These are phyloP conservation scores for Diachasma alloeum DNA, from an alignment of 1,140 invertebrate species.

Conservation along the genomic window DNA sequence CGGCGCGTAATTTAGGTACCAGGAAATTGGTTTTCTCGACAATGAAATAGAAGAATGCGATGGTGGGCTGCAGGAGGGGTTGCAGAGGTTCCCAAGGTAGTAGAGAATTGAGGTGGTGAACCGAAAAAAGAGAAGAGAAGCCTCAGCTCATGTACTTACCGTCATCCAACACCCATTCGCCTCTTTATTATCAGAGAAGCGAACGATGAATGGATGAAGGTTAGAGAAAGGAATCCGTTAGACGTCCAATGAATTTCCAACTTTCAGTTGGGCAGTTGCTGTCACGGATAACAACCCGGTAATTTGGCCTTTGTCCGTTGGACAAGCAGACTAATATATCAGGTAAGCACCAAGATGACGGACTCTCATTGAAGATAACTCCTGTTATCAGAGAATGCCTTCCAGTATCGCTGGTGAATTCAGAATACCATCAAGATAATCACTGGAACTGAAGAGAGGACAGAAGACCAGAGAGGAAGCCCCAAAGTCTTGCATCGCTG, in stretches of 20 bases:
- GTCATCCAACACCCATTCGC: conserved; percentile 29
- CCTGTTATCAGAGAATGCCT: neutral
- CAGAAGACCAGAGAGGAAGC: conserved; percentile 5
- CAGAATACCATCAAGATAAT: conserved; percentile 16
- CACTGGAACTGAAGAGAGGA: neutral
- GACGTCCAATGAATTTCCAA: neutral
- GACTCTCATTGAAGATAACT: neutral
- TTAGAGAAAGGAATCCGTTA: neutral
- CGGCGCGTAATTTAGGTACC: conserved; percentile 64
- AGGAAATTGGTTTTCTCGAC: conserved; percentile 67
- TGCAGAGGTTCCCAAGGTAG: conserved; percentile 1
- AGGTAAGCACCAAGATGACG: neutral
- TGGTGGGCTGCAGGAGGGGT: conserved; percentile 48
- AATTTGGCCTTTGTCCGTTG: neutral
- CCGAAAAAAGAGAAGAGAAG: conserved; percentile 12
- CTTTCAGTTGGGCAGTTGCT: neutral
- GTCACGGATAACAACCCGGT: neutral
- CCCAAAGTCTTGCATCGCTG: conserved; percentile 40
- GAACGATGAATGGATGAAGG: neutral
- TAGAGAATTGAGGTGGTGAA: conserved; percentile 23
- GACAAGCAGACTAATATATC: neutral
- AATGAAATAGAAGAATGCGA: conserved; percentile 67
- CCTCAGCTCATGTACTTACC: conserved; percentile 34
- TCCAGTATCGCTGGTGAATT: neutral
- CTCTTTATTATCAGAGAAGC: conserved; percentile 36